A percentile compares a stretch with the other conserved stretches of the same genome.
Conservation (phyloP, 2,797 vertebrate species). For the Leucoraja ocellata region DNA sequence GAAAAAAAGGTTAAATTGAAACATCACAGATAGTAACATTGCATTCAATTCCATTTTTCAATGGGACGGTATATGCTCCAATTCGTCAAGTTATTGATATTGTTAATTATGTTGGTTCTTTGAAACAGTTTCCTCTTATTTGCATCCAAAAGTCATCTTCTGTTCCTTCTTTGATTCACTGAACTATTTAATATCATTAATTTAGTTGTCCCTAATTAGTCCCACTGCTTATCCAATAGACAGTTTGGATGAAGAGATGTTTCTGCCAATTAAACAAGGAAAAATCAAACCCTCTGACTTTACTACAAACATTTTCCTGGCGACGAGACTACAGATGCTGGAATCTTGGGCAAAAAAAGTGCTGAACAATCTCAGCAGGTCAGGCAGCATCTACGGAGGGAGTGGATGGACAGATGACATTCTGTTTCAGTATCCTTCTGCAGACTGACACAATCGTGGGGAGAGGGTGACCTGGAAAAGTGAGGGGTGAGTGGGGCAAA, state of each 20-base stretch:
- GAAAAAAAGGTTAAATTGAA: not conserved
- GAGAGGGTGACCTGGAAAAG: no score
- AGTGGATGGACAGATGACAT: no score
- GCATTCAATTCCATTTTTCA: not conserved
- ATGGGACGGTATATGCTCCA: not conserved
- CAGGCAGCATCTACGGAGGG: no score
- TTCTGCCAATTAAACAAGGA: not conserved
- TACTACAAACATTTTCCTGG: not conserved
- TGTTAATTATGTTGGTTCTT: not conserved
- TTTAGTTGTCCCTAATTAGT: not conserved
- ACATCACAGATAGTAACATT: not conserved
- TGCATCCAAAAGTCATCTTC: not conserved
- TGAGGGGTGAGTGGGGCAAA: no score
- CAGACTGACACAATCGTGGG: no score
- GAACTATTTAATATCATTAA: not conserved
- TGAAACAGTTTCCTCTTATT: not conserved
- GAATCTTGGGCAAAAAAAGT: no score
- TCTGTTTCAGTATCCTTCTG: no score
- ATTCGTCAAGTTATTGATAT: not conserved
- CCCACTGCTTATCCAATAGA: not conserved
- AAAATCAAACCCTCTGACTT: not conserved
- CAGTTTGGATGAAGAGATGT: not conserved
- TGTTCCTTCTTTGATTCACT: no score
- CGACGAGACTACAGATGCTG: no score
- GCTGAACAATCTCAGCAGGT: no score